Percentiles rank a stretch among this genome's conserved stretches.
These are phyloP conservation scores for Ara ararauna DNA, from an alignment of 2,797 vertebrate species.

Conservation along the genomic window DNA sequence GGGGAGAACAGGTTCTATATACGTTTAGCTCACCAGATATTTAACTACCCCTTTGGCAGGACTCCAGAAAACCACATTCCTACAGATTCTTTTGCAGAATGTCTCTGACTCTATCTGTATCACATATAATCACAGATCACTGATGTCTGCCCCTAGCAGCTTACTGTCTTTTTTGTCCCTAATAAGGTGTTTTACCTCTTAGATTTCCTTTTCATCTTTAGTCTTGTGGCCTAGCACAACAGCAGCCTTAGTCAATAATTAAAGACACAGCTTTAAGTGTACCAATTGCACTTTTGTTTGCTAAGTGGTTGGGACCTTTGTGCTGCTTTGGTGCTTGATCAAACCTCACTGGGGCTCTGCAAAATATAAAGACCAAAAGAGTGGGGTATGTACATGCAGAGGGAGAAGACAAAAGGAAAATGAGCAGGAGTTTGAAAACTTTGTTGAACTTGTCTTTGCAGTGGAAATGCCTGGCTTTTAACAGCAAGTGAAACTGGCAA, in stretches of 20 bases:
- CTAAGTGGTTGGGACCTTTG: neutral
- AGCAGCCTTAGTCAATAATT: neutral
- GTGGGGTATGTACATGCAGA: neutral
- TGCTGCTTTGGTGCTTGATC: neutral
- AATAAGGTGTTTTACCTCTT: neutral
- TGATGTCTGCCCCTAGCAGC: neutral
- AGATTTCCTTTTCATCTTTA: neutral
- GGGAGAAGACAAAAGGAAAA: neutral
- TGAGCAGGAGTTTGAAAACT: neutral
- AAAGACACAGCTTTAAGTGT: neutral
- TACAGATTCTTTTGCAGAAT: neutral
- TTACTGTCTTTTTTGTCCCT: neutral
- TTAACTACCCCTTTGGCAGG: neutral
- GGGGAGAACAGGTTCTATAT: neutral
- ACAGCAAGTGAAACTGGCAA: conserved; percentile 7
- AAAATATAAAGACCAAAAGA: neutral
- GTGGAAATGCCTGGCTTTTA: conserved; percentile 15
- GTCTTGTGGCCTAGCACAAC: neutral
- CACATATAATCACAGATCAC: neutral
- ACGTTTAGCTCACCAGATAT: neutral
- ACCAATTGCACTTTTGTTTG: neutral
- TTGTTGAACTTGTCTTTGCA: neutral
- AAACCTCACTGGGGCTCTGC: neutral
- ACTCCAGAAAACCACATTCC: conserved; percentile 12
- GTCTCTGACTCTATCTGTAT: neutral